Conservation (phyloP, 2,888 invertebrate species). For the Drosophila neutralis region DNA sequence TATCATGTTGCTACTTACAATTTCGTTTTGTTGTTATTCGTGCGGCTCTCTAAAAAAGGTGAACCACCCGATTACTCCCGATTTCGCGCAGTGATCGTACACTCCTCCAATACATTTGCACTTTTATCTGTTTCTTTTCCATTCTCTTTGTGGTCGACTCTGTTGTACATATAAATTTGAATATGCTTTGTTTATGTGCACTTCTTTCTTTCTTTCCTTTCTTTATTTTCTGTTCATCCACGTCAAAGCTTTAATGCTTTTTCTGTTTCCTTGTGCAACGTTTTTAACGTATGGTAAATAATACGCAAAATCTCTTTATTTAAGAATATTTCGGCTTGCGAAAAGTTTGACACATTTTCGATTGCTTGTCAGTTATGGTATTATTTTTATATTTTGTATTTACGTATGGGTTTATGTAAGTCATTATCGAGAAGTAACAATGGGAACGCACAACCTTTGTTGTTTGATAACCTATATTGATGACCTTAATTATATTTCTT, state of each 20-base stretch:
- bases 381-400: not conserved
- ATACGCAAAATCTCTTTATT: not conserved
- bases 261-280: slow-evolving; percentile 12
- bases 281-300: not conserved
- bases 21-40: not conserved
- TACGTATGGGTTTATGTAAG: not conserved
- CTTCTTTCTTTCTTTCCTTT: not conserved
- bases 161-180: not conserved
- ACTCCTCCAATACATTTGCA: not conserved
- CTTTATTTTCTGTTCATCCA: not conserved
- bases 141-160: not conserved
- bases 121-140: not conserved
- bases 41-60: not conserved
- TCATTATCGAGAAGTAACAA: not conserved
- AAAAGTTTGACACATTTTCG: not conserved
- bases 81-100: not conserved
- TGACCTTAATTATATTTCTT: not conserved
- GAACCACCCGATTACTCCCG: not conserved
- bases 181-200: not conserved
- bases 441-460: not conserved
- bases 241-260: not conserved
- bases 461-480: not conserved
- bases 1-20: not conserved
- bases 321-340: not conserved
- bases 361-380: not conserved